Evolutionary conservation across 2,888 invertebrate genomes (phyloP), one percentile per base, ranked within the genome.

Genomic region (Cylloceria caligata): DNA sequence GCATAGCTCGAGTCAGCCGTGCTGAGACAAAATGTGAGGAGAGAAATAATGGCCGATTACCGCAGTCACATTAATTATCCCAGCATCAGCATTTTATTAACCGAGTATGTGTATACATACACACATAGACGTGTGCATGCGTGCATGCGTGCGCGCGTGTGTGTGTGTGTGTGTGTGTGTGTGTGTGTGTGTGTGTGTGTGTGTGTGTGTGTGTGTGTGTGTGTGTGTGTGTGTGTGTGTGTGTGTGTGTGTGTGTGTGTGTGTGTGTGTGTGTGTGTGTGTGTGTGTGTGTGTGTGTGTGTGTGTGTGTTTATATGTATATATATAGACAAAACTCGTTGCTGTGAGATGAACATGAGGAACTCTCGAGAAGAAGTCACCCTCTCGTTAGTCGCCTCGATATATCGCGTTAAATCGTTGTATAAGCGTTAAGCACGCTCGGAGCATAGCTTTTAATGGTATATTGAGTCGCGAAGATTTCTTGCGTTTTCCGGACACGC

Each of bases 1-100:
- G 88, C 88, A 80, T 78, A 74, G 73, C 80, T 55, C 80, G 77
- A 80, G 83, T 83, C 83, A 76, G 77, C 57, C 76, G 69, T 62
- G 68, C 76, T 72, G 83, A 80, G 83, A 83, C 80, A 83, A 80
- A 83, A 80, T 80, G 83, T 80, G 80, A 83, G 80, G 75, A 83
- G 80, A 80, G 80, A 83, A 80, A 80, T 80, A 83, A 82, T 82
- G 82, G 82, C 79, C 82, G 82, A 82, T 82, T 82, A 82, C 82
- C 65, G 60, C 79, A 79, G 82, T 82, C 78, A 75, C 82, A 82
- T 82, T 82, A 82, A 82, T 82, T 82, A 82, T 82, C 82, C 75
- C 82, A 36, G 79, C 82, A 75, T 82, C 82, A 67, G 75, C 69
- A 47, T 82, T 79, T 82, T 82, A 79, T 82, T 82, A 82, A 81